Evolutionary conservation across 2,113 vertebrate species (phyloP), one percentile per base, ranked within the genome.

Genomic region (Smithornis capensis): DNA sequence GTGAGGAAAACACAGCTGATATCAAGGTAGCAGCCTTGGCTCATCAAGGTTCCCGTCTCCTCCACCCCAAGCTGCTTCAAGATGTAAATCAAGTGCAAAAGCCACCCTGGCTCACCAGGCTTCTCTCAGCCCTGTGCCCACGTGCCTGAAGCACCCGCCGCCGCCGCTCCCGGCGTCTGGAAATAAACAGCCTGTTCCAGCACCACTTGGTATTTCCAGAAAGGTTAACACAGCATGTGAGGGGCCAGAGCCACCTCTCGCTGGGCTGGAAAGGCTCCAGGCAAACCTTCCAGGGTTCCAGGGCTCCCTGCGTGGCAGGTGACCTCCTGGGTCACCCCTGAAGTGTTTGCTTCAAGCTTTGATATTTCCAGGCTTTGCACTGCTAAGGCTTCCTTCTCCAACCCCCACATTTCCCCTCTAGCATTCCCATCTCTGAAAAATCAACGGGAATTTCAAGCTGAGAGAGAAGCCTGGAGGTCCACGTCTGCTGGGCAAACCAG

Each of bases 401-500:
- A 78, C 84, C 57, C 64, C 83, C 89, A 4, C 2, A 1, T 14
- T 78, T 78, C 83, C 76, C 92, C 79, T 28, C 2, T 80, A 53
- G 80, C 28, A 0, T 45, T 19, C n/a, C 82, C 15, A 17, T 33
- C 71, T 40, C 56, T 6, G 52, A 75, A 47, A 71, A 89, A 75
- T 28, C 71, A 47, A 65, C 11, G 7, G 79, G 55, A 56, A 50
- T 5, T 37, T 70, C n/a, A 71, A 79, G 88, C 65, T 5, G 13
- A 42, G 65, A 73, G 21, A 64, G 65, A 64, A 92, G 35, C 19
- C 33, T 9, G 73, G 68, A 71, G 73, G 31, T 22, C 68, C 2
- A 0, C 0, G 0, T 17, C 47, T 0, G 0, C 64, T 8, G 29
- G 73, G 73, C 35, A 27, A 31, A 33, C 0, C 1, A 1, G 38